Conservation (phyloP, 2,888 invertebrate genomes). For the Malthinus seriepunctatus region DNA sequence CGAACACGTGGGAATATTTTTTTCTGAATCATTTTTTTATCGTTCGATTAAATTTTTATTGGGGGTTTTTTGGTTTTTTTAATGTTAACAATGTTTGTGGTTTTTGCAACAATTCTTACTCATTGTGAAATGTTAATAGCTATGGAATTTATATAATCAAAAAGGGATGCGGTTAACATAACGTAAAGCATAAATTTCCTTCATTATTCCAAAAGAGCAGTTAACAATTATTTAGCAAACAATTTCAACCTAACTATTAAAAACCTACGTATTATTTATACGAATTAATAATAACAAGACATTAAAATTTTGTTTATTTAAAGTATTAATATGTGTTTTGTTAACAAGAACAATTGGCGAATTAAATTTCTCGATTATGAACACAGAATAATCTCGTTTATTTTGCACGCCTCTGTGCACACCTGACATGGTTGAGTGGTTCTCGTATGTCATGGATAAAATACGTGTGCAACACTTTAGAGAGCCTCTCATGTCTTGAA, state of each 20-base stretch:
- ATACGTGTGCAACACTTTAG: constrained; percentile 24
- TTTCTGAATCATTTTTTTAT: too few relatives aligned
- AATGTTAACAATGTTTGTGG: background rate
- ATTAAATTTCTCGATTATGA: constrained; percentile 25
- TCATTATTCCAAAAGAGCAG: constrained; percentile 2
- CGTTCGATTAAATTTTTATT: too few relatives aligned
- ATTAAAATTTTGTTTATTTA: too few relatives aligned
- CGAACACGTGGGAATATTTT: too few relatives aligned
- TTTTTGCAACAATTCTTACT: background rate
- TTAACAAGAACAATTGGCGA: constrained; percentile 15
- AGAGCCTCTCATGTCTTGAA: constrained; percentile 22
- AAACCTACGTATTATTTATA: too few relatives aligned
- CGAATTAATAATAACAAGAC: background rate
- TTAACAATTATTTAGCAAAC: background rate
- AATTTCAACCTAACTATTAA: too few relatives aligned
- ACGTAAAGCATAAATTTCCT: constrained; percentile 4
- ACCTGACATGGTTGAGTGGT: constrained; percentile 18
- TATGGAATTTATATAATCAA: constrained; percentile 2
- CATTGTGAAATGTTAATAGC: constrained; percentile 1
- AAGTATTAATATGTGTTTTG: too few relatives aligned
- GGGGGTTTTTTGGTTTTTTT: too few relatives aligned
- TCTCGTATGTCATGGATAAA: constrained; percentile 22
- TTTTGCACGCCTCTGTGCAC: constrained; percentile 21
- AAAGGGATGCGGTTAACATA: constrained; percentile 4
- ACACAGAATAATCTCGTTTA: constrained; percentile 23